Evolutionary conservation across 2,113 vertebrate genomes (phyloP).

Genomic region (Aphyosemion australe): DNA sequence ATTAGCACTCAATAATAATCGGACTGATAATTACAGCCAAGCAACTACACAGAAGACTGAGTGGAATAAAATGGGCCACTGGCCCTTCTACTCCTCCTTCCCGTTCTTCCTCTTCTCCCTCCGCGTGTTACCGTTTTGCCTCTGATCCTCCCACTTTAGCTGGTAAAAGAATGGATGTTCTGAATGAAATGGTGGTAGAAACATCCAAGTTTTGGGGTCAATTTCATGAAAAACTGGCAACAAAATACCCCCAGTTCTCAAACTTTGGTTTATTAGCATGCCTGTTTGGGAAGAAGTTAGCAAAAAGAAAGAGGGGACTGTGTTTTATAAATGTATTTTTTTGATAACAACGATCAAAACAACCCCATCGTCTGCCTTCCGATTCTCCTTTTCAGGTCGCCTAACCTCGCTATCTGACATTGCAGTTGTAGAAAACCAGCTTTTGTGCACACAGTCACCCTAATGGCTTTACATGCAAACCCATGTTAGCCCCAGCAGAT

Average conservation of each 20-base stretch:
- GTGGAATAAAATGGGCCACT: slow-evolving; percentile 33
- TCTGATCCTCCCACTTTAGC: slow-evolving; percentile 3
- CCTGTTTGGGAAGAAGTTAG: not conserved
- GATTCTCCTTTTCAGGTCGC: slow-evolving; percentile 12
- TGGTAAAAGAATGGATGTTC: no score
- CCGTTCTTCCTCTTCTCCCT: slow-evolving; percentile 6
- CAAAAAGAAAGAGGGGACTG: no score
- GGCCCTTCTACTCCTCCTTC: slow-evolving; percentile 18
- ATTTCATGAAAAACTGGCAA: not conserved
- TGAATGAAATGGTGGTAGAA: not conserved
- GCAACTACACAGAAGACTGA: slow-evolving; percentile 37
- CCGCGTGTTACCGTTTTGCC: slow-evolving; percentile 1
- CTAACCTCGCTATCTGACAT: slow-evolving; percentile 24
- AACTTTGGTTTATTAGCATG: not conserved
- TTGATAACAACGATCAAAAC: not conserved
- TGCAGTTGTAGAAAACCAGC: slow-evolving; percentile 24
- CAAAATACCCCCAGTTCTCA: not conserved
- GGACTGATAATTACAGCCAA: slow-evolving; percentile 69
- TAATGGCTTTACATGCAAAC: slow-evolving; percentile 73
- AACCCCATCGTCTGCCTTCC: not conserved
- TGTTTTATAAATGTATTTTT: not conserved
- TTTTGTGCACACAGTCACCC: slow-evolving; percentile 29
- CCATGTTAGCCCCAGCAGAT: slow-evolving; percentile 69
- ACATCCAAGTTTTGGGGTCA: not conserved
- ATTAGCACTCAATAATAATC: slow-evolving; percentile 79